Conservation (phyloP, 2,797 vertebrate genomes). For the Cryptoprocta ferox region DNA sequence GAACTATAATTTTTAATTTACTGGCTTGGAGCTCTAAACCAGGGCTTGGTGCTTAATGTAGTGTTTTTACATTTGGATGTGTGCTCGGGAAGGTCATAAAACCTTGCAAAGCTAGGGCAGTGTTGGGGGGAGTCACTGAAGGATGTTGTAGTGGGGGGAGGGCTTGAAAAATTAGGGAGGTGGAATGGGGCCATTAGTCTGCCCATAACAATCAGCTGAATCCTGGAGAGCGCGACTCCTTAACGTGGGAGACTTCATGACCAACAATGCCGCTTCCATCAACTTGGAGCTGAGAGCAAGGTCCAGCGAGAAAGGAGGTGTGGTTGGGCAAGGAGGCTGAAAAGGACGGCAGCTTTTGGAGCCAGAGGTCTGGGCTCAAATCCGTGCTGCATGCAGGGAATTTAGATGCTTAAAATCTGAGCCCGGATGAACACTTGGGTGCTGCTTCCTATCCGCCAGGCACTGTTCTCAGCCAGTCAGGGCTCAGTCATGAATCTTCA, state of each 20-base stretch:
- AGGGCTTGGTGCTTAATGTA: constrained; percentile 55
- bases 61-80: constrained; percentile 40
- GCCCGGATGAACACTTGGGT: accelerated
- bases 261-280: not conserved
- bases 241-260: not conserved
- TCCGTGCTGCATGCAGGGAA: not conserved
- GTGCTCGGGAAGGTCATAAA: not conserved
- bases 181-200: accelerated
- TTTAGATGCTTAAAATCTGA: not conserved
- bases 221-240: accelerated
- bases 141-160: not conserved
- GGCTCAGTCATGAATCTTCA: accelerated
- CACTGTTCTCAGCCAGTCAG: accelerated
- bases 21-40: constrained; percentile 72
- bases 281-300: not conserved
- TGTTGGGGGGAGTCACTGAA: not conserved
- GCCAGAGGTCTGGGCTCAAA: not conserved
- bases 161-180: not conserved
- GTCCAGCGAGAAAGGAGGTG: too few species aligned
- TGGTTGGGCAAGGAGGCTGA: too few species aligned
- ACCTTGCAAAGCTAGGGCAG: not conserved
- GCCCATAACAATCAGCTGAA: not conserved
- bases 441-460: accelerated
- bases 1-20: constrained; percentile 79
- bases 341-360: not conserved